phyloP scores from a whole-genome alignment of 2,888 invertebrate genomes.

The Chydorus sphaericus region DNA sequence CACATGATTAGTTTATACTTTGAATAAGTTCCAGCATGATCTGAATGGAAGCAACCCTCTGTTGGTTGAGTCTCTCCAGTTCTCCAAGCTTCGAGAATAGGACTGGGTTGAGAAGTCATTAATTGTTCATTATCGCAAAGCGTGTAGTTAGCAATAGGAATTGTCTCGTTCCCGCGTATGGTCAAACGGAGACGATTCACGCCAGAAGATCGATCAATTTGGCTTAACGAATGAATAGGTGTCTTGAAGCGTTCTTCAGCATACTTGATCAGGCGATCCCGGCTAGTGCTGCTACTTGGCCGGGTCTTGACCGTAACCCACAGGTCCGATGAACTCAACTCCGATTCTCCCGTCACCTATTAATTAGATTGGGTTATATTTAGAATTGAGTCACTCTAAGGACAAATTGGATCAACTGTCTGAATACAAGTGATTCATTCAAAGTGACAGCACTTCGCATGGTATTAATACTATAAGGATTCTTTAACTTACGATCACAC shows the following conservation, averaged over 20 bases:
- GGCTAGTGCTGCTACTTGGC: no score
- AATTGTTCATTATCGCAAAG: not conserved
- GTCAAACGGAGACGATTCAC: constrained; percentile 19
- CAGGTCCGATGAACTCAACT: constrained; percentile 18
- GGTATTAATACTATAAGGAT: not conserved
- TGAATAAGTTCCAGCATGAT: constrained; percentile 19
- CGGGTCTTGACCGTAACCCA: constrained; percentile 15
- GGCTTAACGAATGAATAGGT: constrained; percentile 21
- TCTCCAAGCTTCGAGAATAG: constrained; percentile 17
- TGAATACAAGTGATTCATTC: not conserved
- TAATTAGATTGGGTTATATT: no score
- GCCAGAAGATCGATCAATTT: constrained; percentile 20
- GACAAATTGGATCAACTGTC: not conserved
- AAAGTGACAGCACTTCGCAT: not conserved
- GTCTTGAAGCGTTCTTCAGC: constrained; percentile 18
- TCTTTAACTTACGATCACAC: not conserved
- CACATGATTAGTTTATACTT: constrained; percentile 12
- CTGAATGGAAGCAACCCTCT: constrained; percentile 21
- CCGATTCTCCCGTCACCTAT: constrained; percentile 19
- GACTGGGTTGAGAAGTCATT: constrained; percentile 14
- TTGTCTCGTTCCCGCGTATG: not conserved
- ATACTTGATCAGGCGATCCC: constrained; percentile 18
- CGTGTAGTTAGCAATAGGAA: not conserved
- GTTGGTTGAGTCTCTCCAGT: constrained; percentile 16
- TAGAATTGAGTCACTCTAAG: no score